phyloP scores from a whole-genome alignment of 1,140 invertebrate species.

The Plutomurus gul region DNA sequence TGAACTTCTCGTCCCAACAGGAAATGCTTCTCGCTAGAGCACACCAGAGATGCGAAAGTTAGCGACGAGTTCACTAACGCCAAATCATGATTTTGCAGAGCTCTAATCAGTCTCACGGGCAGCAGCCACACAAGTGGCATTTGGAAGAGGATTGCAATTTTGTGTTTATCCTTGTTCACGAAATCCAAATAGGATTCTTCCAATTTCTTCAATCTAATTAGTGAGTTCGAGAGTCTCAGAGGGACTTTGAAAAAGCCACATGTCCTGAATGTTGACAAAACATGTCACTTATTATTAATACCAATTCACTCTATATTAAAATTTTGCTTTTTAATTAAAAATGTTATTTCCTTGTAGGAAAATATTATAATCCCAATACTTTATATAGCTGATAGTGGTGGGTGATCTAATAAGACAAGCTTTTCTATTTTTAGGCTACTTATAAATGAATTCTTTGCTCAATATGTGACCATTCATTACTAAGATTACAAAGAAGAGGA shows the following conservation, averaged over 20 bases:
- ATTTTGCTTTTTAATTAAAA: too few relatives aligned
- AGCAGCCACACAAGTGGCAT: constrained; percentile 7
- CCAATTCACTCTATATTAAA: too few relatives aligned
- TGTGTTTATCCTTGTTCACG: not conserved
- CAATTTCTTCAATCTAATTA: not conserved
- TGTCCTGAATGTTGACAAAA: too few relatives aligned
- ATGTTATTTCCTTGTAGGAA: too few relatives aligned
- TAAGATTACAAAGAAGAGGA: too few relatives aligned
- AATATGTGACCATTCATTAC: too few relatives aligned
- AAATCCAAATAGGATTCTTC: constrained; percentile 5
- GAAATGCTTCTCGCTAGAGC: constrained; percentile 25
- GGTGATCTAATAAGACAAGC: too few relatives aligned
- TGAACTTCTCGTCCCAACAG: constrained; percentile 19
- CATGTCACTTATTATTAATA: too few relatives aligned
- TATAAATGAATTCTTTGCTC: too few relatives aligned
- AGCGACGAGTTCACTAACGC: not conserved
- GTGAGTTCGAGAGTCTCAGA: not conserved
- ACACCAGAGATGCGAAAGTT: constrained; percentile 28
- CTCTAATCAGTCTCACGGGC: not conserved
- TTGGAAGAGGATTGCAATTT: not conserved
- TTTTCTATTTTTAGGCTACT: too few relatives aligned
- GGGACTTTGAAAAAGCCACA: constrained; percentile 31
- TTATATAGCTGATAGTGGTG: too few relatives aligned
- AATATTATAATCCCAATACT: too few relatives aligned
- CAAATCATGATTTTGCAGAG: not conserved